Conservation (phyloP, 35 echinoderm and acorn worm species). For the Lytechinus pictus region DNA sequence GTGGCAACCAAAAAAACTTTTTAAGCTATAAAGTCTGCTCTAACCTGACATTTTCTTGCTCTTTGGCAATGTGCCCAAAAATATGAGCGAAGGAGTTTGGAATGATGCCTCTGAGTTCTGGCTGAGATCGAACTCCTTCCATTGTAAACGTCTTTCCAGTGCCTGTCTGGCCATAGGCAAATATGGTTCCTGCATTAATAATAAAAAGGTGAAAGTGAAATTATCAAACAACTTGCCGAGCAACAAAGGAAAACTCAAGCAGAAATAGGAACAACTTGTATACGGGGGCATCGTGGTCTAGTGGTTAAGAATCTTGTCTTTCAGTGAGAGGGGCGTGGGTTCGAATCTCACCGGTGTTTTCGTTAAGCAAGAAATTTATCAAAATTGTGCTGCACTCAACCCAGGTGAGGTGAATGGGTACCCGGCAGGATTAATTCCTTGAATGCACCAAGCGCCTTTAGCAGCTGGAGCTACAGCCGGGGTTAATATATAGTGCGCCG, state of each 20-base stretch:
- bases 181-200: constrained; percentile 85
- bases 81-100: constrained; percentile 98
- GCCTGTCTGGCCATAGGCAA: constrained; percentile 99
- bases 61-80: constrained; percentile 95
- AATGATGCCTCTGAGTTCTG: constrained; percentile 91
- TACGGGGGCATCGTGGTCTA: no score
- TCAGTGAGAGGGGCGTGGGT: no score
- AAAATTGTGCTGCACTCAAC: no score
- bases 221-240: background rate
- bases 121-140: constrained; percentile 91
- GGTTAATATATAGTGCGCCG: no score
- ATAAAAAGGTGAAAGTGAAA: background rate
- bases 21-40: background rate
- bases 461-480: no score
- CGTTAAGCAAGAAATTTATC: no score
- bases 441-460: no score
- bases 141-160: constrained; percentile 98
- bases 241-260: background rate
- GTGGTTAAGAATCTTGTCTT: no score
- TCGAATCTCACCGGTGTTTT: no score
- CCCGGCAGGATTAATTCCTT: no score
- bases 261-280: background rate
- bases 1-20: background rate
- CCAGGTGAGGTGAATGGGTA: no score
- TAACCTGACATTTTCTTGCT: constrained; percentile 89